These are phyloP conservation scores for Eupithecia pulchellata DNA, from an alignment of 2,888 invertebrate species.

Conservation along the genomic window DNA sequence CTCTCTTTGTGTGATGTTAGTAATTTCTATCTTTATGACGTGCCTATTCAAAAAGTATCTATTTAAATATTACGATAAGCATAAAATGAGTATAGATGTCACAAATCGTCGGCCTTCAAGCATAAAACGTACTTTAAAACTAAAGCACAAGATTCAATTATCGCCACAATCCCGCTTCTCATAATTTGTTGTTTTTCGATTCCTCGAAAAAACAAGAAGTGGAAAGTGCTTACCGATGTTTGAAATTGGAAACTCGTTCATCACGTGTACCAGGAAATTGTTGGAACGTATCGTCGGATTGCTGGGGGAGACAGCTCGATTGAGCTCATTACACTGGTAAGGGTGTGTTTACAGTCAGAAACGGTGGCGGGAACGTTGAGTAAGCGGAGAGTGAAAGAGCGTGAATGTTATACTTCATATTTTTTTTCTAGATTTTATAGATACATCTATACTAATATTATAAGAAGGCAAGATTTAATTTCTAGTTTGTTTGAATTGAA, in stretches of 20 bases:
- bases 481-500: too few species aligned
- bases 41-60: too few species aligned
- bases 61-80: background rate
- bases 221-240: constrained; percentile 76
- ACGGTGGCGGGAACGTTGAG: background rate
- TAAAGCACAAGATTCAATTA: constrained; percentile 31
- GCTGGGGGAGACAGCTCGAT: constrained; percentile 59
- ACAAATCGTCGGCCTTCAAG: constrained; percentile 1
- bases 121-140: background rate
- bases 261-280: constrained; percentile 77
- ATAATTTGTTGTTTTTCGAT: constrained; percentile 39
- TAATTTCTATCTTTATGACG: too few species aligned
- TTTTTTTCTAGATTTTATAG: too few species aligned
- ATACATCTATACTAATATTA: too few species aligned
- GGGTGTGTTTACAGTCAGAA: constrained; percentile 27
- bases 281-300: constrained; percentile 61
- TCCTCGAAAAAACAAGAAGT: constrained; percentile 66
- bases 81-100: background rate
- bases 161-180: constrained; percentile 41
- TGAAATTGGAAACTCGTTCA: constrained; percentile 81
- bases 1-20: too few species aligned
- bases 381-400: too few species aligned
- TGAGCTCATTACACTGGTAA: constrained; percentile 59
- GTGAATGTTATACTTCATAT: too few species aligned
- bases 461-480: too few species aligned